Evolutionary conservation across 1,140 invertebrate genomes (phyloP), one percentile per base, ranked within the genome.

Genomic region (Leguminivora glycinivorella): DNA sequence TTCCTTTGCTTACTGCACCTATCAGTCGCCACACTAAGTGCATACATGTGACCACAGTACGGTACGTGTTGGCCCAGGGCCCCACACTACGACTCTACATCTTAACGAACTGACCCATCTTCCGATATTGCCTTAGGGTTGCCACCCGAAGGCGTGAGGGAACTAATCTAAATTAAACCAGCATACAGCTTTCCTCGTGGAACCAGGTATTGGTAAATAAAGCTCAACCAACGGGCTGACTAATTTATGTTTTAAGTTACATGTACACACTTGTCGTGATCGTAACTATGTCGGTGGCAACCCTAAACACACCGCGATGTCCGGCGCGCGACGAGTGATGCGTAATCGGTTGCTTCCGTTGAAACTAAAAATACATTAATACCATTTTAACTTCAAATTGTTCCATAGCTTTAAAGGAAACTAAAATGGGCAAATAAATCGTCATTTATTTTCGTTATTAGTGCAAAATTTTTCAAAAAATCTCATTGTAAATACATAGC

Each of bases 1-100:
- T 87, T 89, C 83, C 83, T 86, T 85, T 77, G 87, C 85, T 89
- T 89, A 81, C 74, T 87, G 83, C 83, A 84, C 84, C 77, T 79
- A 71, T 69, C 66, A 74, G 77, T 77, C 73, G 78, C 67, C 70
- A 69, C 72, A 70, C 52, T 58, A 52, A 68, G 71, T 72, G 69
- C 72, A 71, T 70, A 74, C 72, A 70, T 72, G 69, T 67, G 72
- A 24, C 25, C 68, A 24, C 68, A 52, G 47, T 9, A 38, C 67
- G 34, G 67, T 66, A 71, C 58, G 67, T 29, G 52, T 17, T 5
- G 72, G 60, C 56, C 43, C 68, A 19, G 66, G 19, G 47, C 58
- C 58, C 14, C 26, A 58, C 56, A 29, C 25, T 29, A 31, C 56
- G 14, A 29, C 58, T 63, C 58, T 29, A 29, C 58, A 63, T 29